Conservation (phyloP, 2,888 invertebrate species). For the Allolobophora icterica region DNA sequence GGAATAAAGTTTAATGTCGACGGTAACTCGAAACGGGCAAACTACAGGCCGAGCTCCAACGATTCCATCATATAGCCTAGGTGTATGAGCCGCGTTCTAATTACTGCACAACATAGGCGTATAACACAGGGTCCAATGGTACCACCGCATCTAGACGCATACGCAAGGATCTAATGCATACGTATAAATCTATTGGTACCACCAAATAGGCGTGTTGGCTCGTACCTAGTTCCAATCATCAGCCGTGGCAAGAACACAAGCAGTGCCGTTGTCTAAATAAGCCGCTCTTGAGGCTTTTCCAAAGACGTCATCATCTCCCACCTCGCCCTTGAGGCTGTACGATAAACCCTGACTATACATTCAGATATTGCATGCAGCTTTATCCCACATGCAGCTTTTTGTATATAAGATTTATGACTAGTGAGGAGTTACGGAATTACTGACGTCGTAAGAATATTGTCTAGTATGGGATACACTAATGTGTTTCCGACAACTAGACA, state of each 20-base stretch:
- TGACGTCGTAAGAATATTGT: neutral
- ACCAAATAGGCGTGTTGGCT: too few relatives aligned
- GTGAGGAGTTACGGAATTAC: neutral
- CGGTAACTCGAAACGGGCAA: too few relatives aligned
- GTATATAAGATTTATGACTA: neutral
- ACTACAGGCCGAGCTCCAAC: too few relatives aligned
- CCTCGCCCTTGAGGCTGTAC: neutral
- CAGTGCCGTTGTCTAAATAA: neutral
- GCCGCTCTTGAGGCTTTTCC: neutral
- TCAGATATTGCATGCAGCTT: neutral
- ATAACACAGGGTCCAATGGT: too few relatives aligned
- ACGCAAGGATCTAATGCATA: too few relatives aligned
- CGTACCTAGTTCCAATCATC: neutral
- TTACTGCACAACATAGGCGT: too few relatives aligned
- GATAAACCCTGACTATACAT: neutral
- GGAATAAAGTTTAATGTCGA: too few relatives aligned
- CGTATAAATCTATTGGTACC: too few relatives aligned
- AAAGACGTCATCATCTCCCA: neutral
- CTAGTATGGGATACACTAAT: neutral
- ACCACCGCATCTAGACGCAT: too few relatives aligned
- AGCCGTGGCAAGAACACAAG: neutral
- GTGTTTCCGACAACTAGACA: neutral
- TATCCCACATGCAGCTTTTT: neutral
- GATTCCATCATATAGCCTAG: too few relatives aligned
- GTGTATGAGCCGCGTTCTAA: too few relatives aligned